Evolutionary conservation across 1,140 invertebrate genomes (phyloP).

Genomic region (Drosophila micromelanica): DNA sequence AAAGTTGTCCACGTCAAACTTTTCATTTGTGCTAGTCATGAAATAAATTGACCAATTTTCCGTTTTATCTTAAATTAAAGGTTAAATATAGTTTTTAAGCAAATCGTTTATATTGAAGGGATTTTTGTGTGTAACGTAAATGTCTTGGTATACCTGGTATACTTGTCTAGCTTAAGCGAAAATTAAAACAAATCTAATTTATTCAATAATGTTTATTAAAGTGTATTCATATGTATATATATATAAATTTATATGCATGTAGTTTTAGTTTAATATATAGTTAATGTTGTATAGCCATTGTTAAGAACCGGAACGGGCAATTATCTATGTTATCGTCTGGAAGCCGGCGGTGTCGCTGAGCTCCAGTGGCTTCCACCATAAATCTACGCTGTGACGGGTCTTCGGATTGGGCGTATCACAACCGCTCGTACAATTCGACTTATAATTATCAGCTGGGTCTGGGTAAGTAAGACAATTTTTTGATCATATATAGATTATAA

Average conservation of each 20-base stretch:
- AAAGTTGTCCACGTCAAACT: constrained; percentile 31
- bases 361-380: constrained; percentile 60
- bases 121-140: not conserved
- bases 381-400: constrained; percentile 51
- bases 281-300: constrained; percentile 36
- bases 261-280: constrained; percentile 16
- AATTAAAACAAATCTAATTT: constrained; percentile 50
- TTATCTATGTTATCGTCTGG: constrained; percentile 43
- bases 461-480: not conserved
- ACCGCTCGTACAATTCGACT: constrained; percentile 47
- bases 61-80: constrained; percentile 6
- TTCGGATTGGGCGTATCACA: constrained; percentile 43
- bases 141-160: constrained; percentile 16
- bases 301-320: not conserved
- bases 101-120: constrained; percentile 10
- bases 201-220: constrained; percentile 62
- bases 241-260: constrained; percentile 13
- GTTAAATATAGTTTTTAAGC: not conserved
- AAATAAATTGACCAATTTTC: constrained; percentile 17
- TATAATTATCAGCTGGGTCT: constrained; percentile 77
- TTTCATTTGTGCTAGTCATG: constrained; percentile 70
- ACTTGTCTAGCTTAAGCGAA: constrained; percentile 20
- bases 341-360: constrained; percentile 54
- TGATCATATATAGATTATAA: not conserved
- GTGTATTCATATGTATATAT: constrained; percentile 30